Percentiles rank a stretch among this genome's conserved stretches.
phyloP scores from a whole-genome alignment of 64 coral and sea anemone species.

The Acropora yongei region DNA sequence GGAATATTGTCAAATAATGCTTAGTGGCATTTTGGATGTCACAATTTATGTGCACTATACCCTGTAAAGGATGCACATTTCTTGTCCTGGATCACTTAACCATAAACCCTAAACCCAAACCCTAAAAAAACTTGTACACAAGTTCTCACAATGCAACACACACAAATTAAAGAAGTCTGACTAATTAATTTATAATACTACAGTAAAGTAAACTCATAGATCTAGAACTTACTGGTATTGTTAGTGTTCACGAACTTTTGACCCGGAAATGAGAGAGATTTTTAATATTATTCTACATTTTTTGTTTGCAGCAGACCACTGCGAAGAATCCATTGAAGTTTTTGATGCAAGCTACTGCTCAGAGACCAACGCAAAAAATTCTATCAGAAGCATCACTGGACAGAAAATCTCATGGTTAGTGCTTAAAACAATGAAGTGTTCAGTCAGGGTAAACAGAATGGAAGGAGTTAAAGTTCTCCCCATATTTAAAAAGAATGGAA shows the following conservation, averaged over 20 bases:
- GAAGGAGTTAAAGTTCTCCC: too few species aligned
- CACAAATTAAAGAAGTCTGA: too few species aligned
- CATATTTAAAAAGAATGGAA: too few species aligned
- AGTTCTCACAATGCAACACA: too few species aligned
- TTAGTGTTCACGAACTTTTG: not conserved
- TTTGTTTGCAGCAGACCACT: not conserved
- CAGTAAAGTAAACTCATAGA: too few species aligned
- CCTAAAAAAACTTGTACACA: too few species aligned
- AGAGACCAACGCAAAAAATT: not conserved
- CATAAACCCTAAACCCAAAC: too few species aligned
- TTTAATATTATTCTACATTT: not conserved
- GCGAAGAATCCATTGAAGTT: not conserved
- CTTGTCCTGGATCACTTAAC: too few species aligned
- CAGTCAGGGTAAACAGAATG: not conserved
- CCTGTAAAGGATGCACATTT: too few species aligned
- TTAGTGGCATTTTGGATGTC: not conserved
- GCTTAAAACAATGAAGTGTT: not conserved
- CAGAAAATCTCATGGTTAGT: not conserved
- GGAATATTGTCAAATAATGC: too few species aligned
- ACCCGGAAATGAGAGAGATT: not conserved
- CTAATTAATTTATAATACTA: not conserved
- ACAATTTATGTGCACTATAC: too few species aligned
- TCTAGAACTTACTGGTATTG: not conserved
- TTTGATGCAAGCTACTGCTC: slow-evolving; percentile 2
- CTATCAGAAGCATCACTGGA: not conserved